phyloP scores from a whole-genome alignment of 2,797 vertebrate species.

The Tapera naevia region DNA sequence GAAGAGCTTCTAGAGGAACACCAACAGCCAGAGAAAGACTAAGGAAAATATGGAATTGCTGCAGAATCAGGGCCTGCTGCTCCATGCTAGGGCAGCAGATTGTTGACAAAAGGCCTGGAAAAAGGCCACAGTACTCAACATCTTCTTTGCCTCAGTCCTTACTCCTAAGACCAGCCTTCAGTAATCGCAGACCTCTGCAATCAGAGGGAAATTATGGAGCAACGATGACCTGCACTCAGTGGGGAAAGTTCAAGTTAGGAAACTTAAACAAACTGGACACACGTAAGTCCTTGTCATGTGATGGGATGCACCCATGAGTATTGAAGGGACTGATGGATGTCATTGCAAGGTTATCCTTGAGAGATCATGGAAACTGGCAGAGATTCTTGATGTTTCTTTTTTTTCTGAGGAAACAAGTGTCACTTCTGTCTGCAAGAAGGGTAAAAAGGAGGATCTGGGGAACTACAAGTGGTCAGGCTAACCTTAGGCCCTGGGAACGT shows the following conservation, averaged over 20 bases:
- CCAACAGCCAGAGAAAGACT: no score
- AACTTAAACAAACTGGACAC: neutral
- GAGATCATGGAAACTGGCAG: neutral
- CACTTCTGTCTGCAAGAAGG: no score
- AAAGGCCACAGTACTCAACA: neutral
- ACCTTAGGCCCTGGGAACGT: neutral
- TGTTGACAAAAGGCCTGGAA: neutral
- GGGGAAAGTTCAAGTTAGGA: rapidly evolving
- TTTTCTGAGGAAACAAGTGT: neutral
- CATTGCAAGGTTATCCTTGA: neutral
- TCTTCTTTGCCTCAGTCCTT: neutral
- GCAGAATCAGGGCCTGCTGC: no score
- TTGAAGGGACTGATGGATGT: neutral
- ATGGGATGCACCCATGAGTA: neutral
- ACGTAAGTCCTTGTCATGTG: neutral
- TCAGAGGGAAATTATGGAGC: neutral
- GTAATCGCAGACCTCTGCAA: neutral
- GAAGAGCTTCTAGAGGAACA: no score
- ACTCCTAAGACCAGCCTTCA: no score
- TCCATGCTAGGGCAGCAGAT: no score
- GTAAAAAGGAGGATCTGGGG: neutral
- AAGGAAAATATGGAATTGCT: no score
- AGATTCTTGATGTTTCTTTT: neutral
- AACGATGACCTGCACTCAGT: neutral
- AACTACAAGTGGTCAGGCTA: neutral